These are phyloP conservation scores for Prinia subflava DNA, from an alignment of 2,113 vertebrate species.

Conservation along the genomic window DNA sequence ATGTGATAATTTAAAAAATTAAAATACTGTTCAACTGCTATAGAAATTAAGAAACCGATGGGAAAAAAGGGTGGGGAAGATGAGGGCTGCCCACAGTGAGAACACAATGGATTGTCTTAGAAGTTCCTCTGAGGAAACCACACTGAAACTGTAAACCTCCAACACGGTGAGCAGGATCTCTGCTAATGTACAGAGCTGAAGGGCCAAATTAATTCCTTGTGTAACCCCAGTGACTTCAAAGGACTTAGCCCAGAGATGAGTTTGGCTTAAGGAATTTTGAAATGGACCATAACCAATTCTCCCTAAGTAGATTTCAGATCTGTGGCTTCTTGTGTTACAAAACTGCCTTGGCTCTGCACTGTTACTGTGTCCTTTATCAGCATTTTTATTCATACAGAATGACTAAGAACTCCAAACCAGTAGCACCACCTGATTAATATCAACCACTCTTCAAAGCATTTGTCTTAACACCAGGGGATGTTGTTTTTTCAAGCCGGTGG, in stretches of 20 bases:
- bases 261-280: conserved; percentile 45
- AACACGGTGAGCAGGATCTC: neutral
- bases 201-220: conserved; percentile 41
- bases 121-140: conserved; percentile 7
- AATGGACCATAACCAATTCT: conserved; percentile 39
- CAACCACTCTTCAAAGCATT: conserved; percentile 60
- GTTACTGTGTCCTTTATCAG: conserved; percentile 35
- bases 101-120: neutral
- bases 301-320: neutral
- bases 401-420: conserved; percentile 51
- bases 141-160: neutral
- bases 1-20: rapidly evolving
- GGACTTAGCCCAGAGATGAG: neutral
- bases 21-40: neutral
- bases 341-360: conserved; percentile 3
- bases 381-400: conserved; percentile 26
- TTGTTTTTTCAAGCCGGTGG: conserved; percentile 51
- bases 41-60: neutral
- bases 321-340: conserved; percentile 45
- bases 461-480: conserved; percentile 51
- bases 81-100: neutral
- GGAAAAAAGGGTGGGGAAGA: neutral
- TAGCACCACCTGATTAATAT: conserved; percentile 64
- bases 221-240: conserved; percentile 48
- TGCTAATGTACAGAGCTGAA: neutral